Evolutionary conservation across 2,113 vertebrate species (phyloP).

Genomic region (Setophaga coronata): DNA sequence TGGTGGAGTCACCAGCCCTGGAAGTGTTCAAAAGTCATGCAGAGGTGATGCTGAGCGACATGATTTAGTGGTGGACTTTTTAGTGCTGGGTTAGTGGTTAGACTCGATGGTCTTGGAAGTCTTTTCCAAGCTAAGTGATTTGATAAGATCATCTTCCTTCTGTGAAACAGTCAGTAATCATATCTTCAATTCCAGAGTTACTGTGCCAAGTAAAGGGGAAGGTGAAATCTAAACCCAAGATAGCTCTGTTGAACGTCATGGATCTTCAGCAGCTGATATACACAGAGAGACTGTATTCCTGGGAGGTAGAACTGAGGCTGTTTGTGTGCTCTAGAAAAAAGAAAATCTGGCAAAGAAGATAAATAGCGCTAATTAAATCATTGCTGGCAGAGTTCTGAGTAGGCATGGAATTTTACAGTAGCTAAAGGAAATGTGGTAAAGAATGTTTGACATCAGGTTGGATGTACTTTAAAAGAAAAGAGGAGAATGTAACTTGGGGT

Average conservation of each 20-base stretch:
- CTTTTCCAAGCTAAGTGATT: not conserved
- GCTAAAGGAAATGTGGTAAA: not conserved
- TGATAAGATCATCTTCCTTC: not conserved
- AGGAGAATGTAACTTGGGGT: not conserved
- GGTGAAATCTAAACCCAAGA: not conserved
- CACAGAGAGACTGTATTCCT: not conserved
- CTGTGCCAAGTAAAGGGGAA: not conserved
- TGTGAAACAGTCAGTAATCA: not conserved
- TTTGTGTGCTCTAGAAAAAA: not conserved
- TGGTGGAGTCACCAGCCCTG: not conserved
- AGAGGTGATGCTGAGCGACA: not conserved
- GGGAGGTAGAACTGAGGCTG: not conserved
- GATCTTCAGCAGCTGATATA: not conserved
- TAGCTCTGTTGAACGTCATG: not conserved
- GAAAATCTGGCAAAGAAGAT: not conserved
- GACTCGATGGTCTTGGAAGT: not conserved
- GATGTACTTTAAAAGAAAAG: not conserved
- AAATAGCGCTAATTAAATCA: not conserved
- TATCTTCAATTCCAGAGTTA: not conserved
- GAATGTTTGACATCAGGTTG: not conserved
- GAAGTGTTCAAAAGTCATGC: accelerated
- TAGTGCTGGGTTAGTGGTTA: not conserved
- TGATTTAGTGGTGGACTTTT: not conserved
- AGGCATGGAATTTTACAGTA: not conserved
- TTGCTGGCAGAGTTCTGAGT: not conserved